Conservation (phyloP, 2,888 invertebrate genomes). For the Homarus gammarus region DNA sequence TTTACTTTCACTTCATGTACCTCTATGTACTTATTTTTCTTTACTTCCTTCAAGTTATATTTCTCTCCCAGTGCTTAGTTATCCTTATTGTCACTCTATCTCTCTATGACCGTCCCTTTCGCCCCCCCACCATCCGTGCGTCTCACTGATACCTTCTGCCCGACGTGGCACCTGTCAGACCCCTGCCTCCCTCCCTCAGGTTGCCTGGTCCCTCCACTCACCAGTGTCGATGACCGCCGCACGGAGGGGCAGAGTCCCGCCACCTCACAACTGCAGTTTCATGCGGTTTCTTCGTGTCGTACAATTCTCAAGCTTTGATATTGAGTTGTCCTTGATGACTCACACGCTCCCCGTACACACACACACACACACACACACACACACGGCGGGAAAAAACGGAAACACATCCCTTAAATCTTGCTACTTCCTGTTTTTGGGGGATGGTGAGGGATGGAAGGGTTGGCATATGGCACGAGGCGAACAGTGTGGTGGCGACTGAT, state of each 20-base stretch:
- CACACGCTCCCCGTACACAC: not conserved
- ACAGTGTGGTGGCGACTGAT: not conserved
- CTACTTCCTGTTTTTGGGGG: too few relatives aligned
- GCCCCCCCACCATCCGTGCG: too few relatives aligned
- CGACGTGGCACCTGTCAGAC: not conserved
- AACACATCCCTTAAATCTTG: too few relatives aligned
- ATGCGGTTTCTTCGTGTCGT: not conserved
- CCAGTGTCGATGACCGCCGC: not conserved
- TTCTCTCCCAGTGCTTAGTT: too few relatives aligned
- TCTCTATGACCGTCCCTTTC: too few relatives aligned
- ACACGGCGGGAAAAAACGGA: not conserved
- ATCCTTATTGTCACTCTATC: too few relatives aligned
- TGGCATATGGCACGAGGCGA: too few relatives aligned
- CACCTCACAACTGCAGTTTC: not conserved
- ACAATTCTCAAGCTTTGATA: not conserved
- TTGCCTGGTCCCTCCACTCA: not conserved
- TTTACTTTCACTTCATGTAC: not conserved
- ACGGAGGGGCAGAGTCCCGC: not conserved
- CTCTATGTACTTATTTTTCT: not conserved
- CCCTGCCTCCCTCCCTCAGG: not conserved
- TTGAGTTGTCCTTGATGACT: not conserved
- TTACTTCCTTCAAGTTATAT: too few relatives aligned
- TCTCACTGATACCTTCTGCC: too few relatives aligned
- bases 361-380: conserved; percentile 6
- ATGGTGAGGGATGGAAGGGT: too few relatives aligned